Evolutionary conservation across 2,888 invertebrate species (phyloP).

Genomic region (Pheosia gnoma): DNA sequence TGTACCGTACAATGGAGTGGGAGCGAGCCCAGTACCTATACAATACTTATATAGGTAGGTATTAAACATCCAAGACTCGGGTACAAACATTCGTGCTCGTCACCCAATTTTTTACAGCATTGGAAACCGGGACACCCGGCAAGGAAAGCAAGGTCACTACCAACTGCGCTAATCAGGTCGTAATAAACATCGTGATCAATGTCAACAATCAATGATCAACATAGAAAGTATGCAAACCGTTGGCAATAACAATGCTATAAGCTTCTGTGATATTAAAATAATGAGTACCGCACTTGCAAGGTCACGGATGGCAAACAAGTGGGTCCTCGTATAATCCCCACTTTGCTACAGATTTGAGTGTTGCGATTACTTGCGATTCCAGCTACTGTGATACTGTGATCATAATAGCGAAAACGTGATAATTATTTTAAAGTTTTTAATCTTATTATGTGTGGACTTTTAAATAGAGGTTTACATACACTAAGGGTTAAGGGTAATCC

Average conservation of each 20-base stretch:
- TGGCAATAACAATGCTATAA: conserved; percentile 25
- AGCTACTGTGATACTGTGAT: conserved; percentile 46
- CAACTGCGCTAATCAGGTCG: too few relatives aligned
- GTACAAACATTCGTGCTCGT: too few relatives aligned
- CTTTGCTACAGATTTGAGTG: conserved; percentile 51
- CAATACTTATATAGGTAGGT: too few relatives aligned
- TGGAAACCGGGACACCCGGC: too few relatives aligned
- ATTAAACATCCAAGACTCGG: too few relatives aligned
- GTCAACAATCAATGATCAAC: neutral
- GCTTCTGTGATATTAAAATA: conserved; percentile 47
- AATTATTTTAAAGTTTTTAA: neutral
- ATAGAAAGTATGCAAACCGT: conserved; percentile 25
- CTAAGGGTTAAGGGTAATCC: too few relatives aligned
- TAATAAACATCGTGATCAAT: too few relatives aligned
- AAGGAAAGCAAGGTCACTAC: too few relatives aligned
- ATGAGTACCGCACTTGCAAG: conserved; percentile 54
- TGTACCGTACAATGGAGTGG: too few relatives aligned
- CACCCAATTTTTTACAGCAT: too few relatives aligned
- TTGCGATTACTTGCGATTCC: conserved; percentile 46
- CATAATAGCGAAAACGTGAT: conserved; percentile 18
- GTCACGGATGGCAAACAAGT: conserved; percentile 61
- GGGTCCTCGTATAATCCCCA: conserved; percentile 53
- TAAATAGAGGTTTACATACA: too few relatives aligned
- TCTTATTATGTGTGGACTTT: neutral
- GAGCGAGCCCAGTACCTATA: too few relatives aligned